Evolutionary conservation across 2,888 invertebrate genomes (phyloP), one percentile per base, ranked within the genome.

Genomic region (Eucera pruinosa): DNA sequence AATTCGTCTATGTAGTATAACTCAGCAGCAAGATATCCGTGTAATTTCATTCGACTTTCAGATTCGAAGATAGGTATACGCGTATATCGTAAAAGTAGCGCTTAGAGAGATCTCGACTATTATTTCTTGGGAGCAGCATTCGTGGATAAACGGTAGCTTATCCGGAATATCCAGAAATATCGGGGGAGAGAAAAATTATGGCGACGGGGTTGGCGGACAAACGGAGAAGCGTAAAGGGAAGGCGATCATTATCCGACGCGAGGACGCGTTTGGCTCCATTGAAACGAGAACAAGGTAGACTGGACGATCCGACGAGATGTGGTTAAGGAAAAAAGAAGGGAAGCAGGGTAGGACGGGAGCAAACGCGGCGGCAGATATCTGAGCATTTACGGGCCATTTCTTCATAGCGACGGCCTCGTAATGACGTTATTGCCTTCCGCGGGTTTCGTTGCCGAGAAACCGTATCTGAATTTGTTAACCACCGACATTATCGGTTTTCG

Each of bases 361-460:
- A 41, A 30, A 15, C 18, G 30, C 50, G 55, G 18, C 48, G 54
- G 30, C 9, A 47, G 80, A 69, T 79, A 84, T 86, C 83, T 69
- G 54, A 81, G 67, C 82, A 71, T 82, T 85, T 67, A 81, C 82
- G 81, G 78, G n/a, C 80, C 79, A 81, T 84, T 85, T 85, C 80
- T 70, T 66, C 50, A 50, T 69, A 50, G 60, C 73, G 79, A 57
- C n/a, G n/a, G n/a, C n/a, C 72, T 73, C 77, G 45, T 82, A 82
- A 83, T 76, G 85, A 85, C 68, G 73, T 83, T 85, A 83, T 85
- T 84, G 81, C 82, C 65, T 77, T 74, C 70, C 47, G 36, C 55
- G 30, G 54, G 48, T 45, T 57, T 43, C 45, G 55, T 65, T 30
- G 68, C 36, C 9, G 4, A 48, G 27, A 52, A 70, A 47, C 20